These are phyloP conservation scores for Trimorus sp. DNA, from an alignment of 2,888 invertebrate species.

Conservation along the genomic window DNA sequence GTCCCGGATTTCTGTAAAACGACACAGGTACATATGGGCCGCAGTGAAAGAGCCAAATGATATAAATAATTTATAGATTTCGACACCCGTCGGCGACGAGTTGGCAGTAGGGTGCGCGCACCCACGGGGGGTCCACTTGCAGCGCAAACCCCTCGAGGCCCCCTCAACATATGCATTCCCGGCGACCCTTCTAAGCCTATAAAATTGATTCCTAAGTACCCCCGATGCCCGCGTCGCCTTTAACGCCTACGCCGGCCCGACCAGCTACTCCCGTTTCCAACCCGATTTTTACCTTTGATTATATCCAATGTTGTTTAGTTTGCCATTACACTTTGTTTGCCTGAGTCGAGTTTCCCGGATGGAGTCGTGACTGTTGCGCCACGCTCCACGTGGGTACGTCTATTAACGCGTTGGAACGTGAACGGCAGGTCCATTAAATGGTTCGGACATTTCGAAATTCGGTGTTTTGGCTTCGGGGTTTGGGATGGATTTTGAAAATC, in stretches of 20 bases:
- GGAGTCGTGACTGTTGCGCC: too few relatives aligned
- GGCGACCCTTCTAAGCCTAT: slow-evolving; percentile 71
- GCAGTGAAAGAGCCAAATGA: slow-evolving; percentile 80
- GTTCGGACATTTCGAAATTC: too few relatives aligned
- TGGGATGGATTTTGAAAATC: too few relatives aligned
- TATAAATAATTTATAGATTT: slow-evolving; percentile 82
- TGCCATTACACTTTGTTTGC: too few relatives aligned
- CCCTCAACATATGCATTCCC: slow-evolving; percentile 80
- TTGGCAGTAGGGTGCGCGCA: slow-evolving; percentile 73
- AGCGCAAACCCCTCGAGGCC: slow-evolving; percentile 77
- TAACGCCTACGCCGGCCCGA: slow-evolving; percentile 75
- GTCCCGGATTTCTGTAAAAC: slow-evolving; percentile 76
- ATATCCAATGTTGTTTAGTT: background rate
- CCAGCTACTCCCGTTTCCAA: slow-evolving; percentile 46
- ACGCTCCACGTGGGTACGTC: too few relatives aligned
- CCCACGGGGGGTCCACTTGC: slow-evolving; percentile 80
- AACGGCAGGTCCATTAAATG: too few relatives aligned
- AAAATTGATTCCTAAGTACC: slow-evolving; percentile 81
- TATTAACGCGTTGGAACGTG: too few relatives aligned
- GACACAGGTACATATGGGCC: slow-evolving; percentile 81
- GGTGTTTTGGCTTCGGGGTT: too few relatives aligned
- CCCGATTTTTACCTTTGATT: slow-evolving; percentile 51
- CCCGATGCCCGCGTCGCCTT: slow-evolving; percentile 76
- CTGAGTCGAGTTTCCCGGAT: too few relatives aligned
- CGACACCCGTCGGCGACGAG: slow-evolving; percentile 77